Evolutionary conservation across 1,140 invertebrate species (phyloP), one percentile per base, ranked within the genome.

Genomic region (Aphelinus atriplicis): DNA sequence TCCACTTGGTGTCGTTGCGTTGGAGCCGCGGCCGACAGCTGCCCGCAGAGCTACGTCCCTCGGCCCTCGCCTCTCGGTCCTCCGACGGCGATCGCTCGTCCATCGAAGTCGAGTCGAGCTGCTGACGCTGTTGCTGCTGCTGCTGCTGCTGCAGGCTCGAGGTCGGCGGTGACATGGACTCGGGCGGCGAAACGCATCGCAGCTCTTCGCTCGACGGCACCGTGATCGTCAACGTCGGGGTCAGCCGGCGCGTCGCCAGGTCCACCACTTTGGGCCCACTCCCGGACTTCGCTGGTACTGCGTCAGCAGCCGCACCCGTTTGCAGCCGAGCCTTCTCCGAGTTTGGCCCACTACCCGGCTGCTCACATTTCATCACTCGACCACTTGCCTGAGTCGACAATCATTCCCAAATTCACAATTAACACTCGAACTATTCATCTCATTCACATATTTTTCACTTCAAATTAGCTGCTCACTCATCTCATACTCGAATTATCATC

Each of bases 1-100:
- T 91, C 93, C 93, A 94, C 81, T 93, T 93, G 10, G 91, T 91
- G 78, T 87, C 82, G 45, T 86, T 81, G 46, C 86, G 81, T 51
- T 83, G 83, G n/a, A 81, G 78, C 62, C 83, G 80, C 10, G 50
- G 65, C n/a, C 5, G 26, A 4, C 26, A 5, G 26, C 26, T 45
- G 50, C 51, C 47, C 60, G 60, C 60, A 3, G 64, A 66, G 2
- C 9, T 42, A 43, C 64, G 50, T 26, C 50, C 1, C 9, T 43
- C 64, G 7, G n/a, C 64, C 2, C 50, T 43, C 5, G 2, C 6
- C 3, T 53, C 1, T 6, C 47, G 51, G 2, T 43, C 56, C 1
- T 47, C 9, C 2, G 53, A 57, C 1, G 45, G 47, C 5, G 48
- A 45, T 2, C 51, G 5, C 3, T 61, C 48, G 4, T 53, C 45